Base-by-base conservation (phyloP, 2,797 vertebrate species). In the Poecilia picta region DNA sequence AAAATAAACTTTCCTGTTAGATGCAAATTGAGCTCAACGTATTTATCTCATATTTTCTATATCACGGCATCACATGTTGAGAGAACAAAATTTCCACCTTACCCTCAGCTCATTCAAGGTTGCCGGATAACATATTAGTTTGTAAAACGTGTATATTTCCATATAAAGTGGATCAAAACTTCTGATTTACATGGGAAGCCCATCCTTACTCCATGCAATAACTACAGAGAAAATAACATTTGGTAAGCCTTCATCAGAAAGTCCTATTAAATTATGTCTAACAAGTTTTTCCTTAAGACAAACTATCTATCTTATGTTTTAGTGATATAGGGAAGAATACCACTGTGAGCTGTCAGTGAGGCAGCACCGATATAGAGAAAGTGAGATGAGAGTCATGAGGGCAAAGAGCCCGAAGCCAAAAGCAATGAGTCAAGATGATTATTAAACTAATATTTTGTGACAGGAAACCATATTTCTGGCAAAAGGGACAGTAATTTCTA, bases 371-470 rank as follows among this genome's bases (percentile, higher is more conserved):
- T 79, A 73, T 31, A 51, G 25, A 73, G 31, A 73, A 59, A 72
- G 28, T 43, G 45, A 79, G 57, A 51, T 53, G 72, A 73, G 43
- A 72, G 76, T 78, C 68, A 46, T 8, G 51, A 47, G 57, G 70
- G 55, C 36, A 25, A 73, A 46, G 12, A 51, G 72, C 77, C 77
- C 16, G 57, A 59, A 64, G 77, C 57, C 57, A 74, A n/a, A 73
- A 79, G 71, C 46, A 73, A 53, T 64, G 46, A 73, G 57, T 79
- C 55, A 66, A 51, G 72, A 59, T 66, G 33, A 51, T 51, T 79
- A 73, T 79, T 73, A 79, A 79, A 74, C 77, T 59, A 79, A 73
- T 73, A 64, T 66, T 73, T 62, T 79, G 25, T 66, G 72, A 73
- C 45, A 64, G 77, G 41, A 64, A 39, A 73, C 43, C 71, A 64